phyloP scores from a whole-genome alignment of 1,140 invertebrate species.

The Lasaia peninsularis region DNA sequence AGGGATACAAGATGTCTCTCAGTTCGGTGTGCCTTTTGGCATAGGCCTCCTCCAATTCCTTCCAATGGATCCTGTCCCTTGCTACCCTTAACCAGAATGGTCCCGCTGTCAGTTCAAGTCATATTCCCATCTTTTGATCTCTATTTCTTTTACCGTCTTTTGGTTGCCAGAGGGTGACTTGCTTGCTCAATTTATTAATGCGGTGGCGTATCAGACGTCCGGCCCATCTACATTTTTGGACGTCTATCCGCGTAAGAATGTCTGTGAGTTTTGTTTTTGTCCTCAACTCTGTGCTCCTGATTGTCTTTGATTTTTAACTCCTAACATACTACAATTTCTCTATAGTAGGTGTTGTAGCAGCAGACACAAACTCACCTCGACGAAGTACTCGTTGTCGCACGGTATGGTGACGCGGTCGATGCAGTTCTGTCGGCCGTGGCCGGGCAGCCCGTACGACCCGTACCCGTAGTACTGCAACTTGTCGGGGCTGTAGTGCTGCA shows the following conservation, averaged over 20 bases:
- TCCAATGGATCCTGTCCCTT: neutral
- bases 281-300: too few species aligned
- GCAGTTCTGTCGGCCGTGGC: conserved; percentile 77
- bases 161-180: conserved; percentile 20
- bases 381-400: conserved; percentile 89
- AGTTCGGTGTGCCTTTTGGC: conserved; percentile 14
- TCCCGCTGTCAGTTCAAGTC: conserved; percentile 21
- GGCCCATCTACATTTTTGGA: conserved; percentile 22
- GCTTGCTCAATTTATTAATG: conserved; percentile 22
- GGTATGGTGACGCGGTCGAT: conserved; percentile 86
- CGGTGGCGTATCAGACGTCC: conserved; percentile 19
- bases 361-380: conserved; percentile 79
- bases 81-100: conserved; percentile 16
- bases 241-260: neutral
- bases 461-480: conserved; percentile 65
- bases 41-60: conserved; percentile 12
- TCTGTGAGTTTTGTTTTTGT: conserved; percentile 24
- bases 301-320: too few species aligned
- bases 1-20: conserved; percentile 8
- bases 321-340: too few species aligned
- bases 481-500: conserved; percentile 51
- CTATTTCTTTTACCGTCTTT: conserved; percentile 18
- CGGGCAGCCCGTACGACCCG: conserved; percentile 52
- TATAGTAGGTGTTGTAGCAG: neutral
- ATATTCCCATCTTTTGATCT: conserved; percentile 26